Evolutionary conservation across 2,113 vertebrate species (phyloP).

Genomic region (Sorex araneus): DNA sequence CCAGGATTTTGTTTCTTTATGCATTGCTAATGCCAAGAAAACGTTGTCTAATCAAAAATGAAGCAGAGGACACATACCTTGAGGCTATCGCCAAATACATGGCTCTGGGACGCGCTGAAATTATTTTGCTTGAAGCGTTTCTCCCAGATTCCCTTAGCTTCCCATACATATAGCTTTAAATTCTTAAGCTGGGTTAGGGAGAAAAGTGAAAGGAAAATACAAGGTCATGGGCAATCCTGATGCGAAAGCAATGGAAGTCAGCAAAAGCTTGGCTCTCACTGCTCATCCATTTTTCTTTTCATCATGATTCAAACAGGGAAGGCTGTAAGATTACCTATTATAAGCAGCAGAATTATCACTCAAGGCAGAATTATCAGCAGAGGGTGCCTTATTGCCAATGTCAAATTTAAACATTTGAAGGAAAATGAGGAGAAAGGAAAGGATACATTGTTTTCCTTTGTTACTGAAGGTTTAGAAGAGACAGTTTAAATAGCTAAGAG

Average conservation of each 20-base stretch:
- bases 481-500: neutral
- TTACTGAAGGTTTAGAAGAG: neutral
- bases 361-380: slow-evolving; percentile 55
- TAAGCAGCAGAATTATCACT: slow-evolving; percentile 58
- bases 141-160: slow-evolving; percentile 1
- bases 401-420: slow-evolving; percentile 61
- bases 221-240: neutral
- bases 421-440: neutral
- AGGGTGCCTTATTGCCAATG: slow-evolving; percentile 47
- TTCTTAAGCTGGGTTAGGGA: neutral
- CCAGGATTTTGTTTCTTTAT: slow-evolving; percentile 22
- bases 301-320: slow-evolving; percentile 58
- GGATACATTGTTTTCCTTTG: neutral
- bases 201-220: neutral
- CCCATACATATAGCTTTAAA: neutral
- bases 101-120: neutral
- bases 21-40: slow-evolving; percentile 15
- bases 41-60: neutral
- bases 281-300: slow-evolving; percentile 64
- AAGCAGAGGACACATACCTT: neutral
- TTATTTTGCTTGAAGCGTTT: neutral
- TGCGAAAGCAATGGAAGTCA: slow-evolving; percentile 43
- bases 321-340: slow-evolving; percentile 41
- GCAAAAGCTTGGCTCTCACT: slow-evolving; percentile 54
- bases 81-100: neutral